Base-by-base conservation (phyloP, 2,888 invertebrate genomes). In the Hedychridium roseum region DNA sequence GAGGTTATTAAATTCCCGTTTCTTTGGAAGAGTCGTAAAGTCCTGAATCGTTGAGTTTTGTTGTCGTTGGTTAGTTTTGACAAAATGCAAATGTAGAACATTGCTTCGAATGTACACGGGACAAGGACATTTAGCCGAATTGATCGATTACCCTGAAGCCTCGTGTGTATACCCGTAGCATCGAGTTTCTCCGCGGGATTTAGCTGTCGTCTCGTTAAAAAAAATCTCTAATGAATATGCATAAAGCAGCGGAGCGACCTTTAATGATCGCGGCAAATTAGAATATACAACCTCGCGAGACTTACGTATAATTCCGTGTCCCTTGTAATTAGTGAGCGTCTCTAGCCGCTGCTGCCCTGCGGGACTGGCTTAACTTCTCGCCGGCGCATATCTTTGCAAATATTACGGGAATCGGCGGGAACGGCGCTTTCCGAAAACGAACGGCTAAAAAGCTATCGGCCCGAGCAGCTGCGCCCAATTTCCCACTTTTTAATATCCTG, bases 261-360 rank as follows among this genome's bases (percentile, higher is more conserved):
- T 63, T 68, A 68, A 68, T 61, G 67, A 68, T 64, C 64, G 49
- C 37, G 37, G 37, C 57, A 66, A 68, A 66, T 68, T 68, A 68
- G 61, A 64, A 53, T 57, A 57, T 64, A 66, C 51, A 56, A 48
- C 60, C 61, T 43, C 50, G 58, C 45, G 57, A 60, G 60, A 66
- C 61, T 68, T 66, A 63, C 61, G 54, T n/a, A n/a, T 58, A 66
- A 66, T 68, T 60, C 59, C 44, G 28, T 45, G 39, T 45, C 50
- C 57, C 57, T 52, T 53, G 53, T 62, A 64, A 61, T 57, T 64
- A 54, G 53, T 55, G 60, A 46, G 47, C 27, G 43, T 36, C 34
- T 47, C 23, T 23, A 6, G 23, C 23, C 5, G 9, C 5, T 4
- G 39, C 46, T 43, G 50, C 49, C 46, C 50, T 49, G 43, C 43